Percentiles rank a stretch among this genome's conserved stretches.
Evolutionary conservation across 1,140 invertebrate species (phyloP).

Genomic region (Neodiprion virginianus): DNA sequence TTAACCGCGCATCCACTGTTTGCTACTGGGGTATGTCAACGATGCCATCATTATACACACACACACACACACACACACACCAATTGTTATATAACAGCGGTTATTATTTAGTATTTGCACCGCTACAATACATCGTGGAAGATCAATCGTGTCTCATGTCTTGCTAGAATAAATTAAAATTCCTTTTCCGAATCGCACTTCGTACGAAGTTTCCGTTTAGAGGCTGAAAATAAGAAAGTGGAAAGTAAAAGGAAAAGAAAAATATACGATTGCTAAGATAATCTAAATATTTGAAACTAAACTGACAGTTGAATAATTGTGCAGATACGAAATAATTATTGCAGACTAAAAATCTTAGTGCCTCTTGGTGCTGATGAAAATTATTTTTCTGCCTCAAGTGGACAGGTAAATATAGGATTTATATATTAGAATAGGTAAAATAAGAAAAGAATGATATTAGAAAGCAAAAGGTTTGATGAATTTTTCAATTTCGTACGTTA

Average conservation of each 20-base stretch:
- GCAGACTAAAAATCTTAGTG: not conserved
- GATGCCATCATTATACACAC: not conserved
- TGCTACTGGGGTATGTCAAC: not conserved
- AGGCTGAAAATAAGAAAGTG: too few species aligned
- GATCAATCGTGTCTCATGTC: too few species aligned
- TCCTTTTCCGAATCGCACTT: too few species aligned
- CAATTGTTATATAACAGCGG: not conserved
- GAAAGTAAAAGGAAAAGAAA: too few species aligned
- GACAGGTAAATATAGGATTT: not conserved
- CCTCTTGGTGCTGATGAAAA: slow-evolving; percentile 6
- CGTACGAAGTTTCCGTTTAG: too few species aligned
- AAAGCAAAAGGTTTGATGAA: not conserved
- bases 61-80: not conserved
- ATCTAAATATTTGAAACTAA: too few species aligned
- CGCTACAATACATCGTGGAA: too few species aligned
- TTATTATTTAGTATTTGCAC: not conserved
- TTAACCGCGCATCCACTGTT: not conserved
- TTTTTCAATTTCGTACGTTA: slow-evolving; percentile 13
- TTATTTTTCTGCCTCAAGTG: not conserved
- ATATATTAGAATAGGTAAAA: slow-evolving; percentile 1
- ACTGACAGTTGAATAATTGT: not conserved
- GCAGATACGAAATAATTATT: slow-evolving; percentile 14
- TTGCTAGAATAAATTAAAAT: too few species aligned
- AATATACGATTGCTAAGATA: too few species aligned
- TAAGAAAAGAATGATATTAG: not conserved